Evolutionary conservation across 2,888 invertebrate species (phyloP), one percentile per base, ranked within the genome.

Genomic region (Rosalia funebris): DNA sequence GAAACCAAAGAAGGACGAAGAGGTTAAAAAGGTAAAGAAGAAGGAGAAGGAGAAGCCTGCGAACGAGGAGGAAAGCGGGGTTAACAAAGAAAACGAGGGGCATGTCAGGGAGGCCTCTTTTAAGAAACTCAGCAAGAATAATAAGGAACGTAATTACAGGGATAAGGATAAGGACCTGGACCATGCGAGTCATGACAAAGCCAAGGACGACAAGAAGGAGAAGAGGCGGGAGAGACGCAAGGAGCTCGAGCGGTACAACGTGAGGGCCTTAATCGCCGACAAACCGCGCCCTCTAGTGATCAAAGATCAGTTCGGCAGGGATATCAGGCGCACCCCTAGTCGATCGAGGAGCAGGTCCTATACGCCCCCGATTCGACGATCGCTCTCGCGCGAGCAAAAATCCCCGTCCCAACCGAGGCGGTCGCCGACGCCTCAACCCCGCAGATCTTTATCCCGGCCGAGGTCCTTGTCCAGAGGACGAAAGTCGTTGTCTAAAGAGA

Each of bases 221-320:
- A 78, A 82, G 59, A 84, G 83, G 68, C 84, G 84, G 64, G 85
- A 87, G 54, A 91, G 89, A 74, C 85, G 92, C 11, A 90, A 91
- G 74, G 93, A 94, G 74, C 82, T 95, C 47, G 91, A 91, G 72
- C 85, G 94, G 1, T 95, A 95, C 78, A 90, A 93, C 82, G 93
- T 94, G 7, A 85, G 94, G 36, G 89, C 90, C 62, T 83, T 94
- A 32, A 89, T 94, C 5, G 86, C 89, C 2, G 90, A 90, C 63
- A 88, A 88, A 70, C 87, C 88, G 0, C 83, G 86, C 54, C 65
- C 77, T 2, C 60, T 75, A 11, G 57, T 68, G 41, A 62, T 67
- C 3, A 91, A 90, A 79, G 92, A 93, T 80, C 87, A 90, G 48
- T 93, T 92, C 81, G 93, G 93, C 0, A 84, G 93, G 9, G 93